Percentiles rank a stretch among this genome's conserved stretches.
Conservation (phyloP, 2,888 invertebrate species). For the Cataglyphis cursor region DNA sequence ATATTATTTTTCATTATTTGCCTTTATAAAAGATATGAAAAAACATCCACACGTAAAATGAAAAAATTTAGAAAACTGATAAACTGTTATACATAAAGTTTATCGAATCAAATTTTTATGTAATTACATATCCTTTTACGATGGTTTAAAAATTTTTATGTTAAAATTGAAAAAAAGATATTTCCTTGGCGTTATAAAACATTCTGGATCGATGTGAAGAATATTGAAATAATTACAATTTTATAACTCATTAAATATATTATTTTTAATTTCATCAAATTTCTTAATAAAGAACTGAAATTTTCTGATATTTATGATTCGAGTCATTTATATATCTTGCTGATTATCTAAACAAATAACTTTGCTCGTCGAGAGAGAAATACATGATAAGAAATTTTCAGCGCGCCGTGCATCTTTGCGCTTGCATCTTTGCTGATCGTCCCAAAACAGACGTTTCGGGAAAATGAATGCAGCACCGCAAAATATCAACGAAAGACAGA, state of each 20-base stretch:
- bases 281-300: not conserved
- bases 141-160: not conserved
- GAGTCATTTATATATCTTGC: conserved; percentile 2
- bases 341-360: conserved; percentile 43
- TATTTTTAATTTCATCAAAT: not conserved
- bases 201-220: not conserved
- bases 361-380: conserved; percentile 29
- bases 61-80: not conserved
- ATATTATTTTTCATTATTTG: conserved; percentile 24
- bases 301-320: conserved; percentile 31
- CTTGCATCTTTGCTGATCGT: conserved; percentile 43
- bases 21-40: not conserved
- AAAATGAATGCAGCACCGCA: conserved; percentile 41
- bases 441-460: conserved; percentile 11
- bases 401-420: conserved; percentile 41
- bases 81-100: not conserved
- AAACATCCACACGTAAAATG: not conserved
- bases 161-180: not conserved
- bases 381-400: conserved; percentile 51
- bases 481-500: conserved; percentile 34
- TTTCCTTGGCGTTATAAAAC: not conserved
- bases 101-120: not conserved
- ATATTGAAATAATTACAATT: no score
- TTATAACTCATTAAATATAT: not conserved
- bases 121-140: not conserved